A percentile compares a stretch with the other conserved stretches of the same genome.
phyloP scores from a whole-genome alignment of 2,797 vertebrate species.

The Sebastes nivosus region DNA sequence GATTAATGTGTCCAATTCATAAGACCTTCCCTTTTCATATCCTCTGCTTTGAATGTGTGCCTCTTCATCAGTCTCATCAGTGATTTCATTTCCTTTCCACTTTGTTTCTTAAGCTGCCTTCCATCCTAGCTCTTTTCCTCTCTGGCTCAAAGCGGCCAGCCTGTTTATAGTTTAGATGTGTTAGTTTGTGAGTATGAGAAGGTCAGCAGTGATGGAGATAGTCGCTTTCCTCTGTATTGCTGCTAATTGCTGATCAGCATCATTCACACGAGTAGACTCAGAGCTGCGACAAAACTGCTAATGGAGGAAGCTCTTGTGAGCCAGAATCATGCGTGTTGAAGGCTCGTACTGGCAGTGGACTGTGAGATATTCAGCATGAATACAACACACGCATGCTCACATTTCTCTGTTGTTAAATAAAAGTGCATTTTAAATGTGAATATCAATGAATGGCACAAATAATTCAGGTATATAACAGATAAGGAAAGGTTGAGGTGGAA shows the following conservation, averaged over 20 bases:
- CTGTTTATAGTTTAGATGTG: conserved; percentile 19
- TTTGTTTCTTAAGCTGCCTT: conserved; percentile 33
- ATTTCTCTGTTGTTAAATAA: neutral
- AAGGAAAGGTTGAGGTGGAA: neutral
- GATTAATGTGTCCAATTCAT: conserved; percentile 17
- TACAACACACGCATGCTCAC: neutral
- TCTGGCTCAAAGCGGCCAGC: neutral
- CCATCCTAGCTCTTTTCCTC: neutral
- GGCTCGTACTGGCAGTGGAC: neutral
- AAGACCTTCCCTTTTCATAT: conserved; percentile 23
- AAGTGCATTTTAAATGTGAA: neutral
- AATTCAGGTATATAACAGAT: neutral
- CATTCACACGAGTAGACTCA: conserved; percentile 43
- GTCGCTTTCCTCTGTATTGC: conserved; percentile 17
- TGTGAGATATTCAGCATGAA: conserved; percentile 11
- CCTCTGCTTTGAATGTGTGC: conserved; percentile 25
- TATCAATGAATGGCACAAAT: neutral
- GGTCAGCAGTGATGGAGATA: conserved; percentile 28
- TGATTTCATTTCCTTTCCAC: conserved; percentile 53
- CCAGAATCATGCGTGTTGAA: neutral
- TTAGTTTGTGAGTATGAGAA: conserved; percentile 14
- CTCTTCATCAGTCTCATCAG: conserved; percentile 33
- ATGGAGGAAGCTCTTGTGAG: conserved; percentile 38
- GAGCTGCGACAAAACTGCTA: conserved; percentile 29
- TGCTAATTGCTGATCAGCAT: conserved; percentile 58